Base-by-base conservation (phyloP, 2,113 vertebrate genomes). In the Mus pahari region DNA sequence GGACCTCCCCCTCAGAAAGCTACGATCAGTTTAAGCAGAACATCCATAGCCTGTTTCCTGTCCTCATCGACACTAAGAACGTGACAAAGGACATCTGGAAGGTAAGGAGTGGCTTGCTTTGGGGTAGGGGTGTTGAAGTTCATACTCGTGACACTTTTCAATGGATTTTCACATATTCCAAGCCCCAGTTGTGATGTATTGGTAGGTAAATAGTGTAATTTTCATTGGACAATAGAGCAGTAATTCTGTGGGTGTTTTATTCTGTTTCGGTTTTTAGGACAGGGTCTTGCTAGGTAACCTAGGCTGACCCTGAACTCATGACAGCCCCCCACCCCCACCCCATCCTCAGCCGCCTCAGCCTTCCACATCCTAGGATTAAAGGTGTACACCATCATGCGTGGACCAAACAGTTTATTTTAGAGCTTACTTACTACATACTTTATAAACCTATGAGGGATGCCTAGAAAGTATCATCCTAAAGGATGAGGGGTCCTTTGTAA, bases 11-110 rank as follows among this genome's bases (percentile, higher is more conserved):
- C 53, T 58, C 96, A 99, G 98, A 98, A 95, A 98, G 97, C 96
- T 99, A 99, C 7, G 92, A 98, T 1, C 97, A 98, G 5, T 99
- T 99, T 95, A 99, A 99, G 98, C 97, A 73, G 93, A 99, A 98
- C 6, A 98, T 99, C 96, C 98, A 99, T 82, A 92, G 26, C 26
- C 92, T 99, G 2, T 99, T 99, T 97, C 98, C 98, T 92, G 87
- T 99, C 45, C 96, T 99, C 73, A 97, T 99, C 66, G 98, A 99
- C 64, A 99, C 98, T 62, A 99, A 98, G 96, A 98, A 97, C 1
- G 96, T 99, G 81, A 97, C 97, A 14, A 99, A 98, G 95, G 97
- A 97, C 9, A 5, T 98, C 66, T 98, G 98, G 98, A 98, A 98
- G 98, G 98, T 99, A 96, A 91, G 26, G 26, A 20, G 1, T 10